Evolutionary conservation across 2,797 vertebrate species (phyloP), one percentile per base, ranked within the genome.

Genomic region (Cyprinella venusta): DNA sequence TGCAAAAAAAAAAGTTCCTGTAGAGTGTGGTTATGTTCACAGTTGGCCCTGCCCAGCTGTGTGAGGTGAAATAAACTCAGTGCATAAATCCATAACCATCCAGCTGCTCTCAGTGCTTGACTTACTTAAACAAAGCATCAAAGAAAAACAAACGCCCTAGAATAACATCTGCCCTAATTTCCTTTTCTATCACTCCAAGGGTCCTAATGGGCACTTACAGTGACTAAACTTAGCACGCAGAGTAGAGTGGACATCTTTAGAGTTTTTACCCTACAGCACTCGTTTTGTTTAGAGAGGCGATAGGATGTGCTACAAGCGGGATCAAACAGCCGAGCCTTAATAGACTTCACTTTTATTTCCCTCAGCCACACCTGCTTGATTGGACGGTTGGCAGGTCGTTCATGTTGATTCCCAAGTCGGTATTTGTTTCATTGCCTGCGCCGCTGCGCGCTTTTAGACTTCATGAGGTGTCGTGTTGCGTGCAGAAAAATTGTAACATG

Each of bases 261-360:
- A 45, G 42, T 19, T 79, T 52, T 64, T 72, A 71, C 75, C 84
- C 52, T 26, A 50, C 13, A 65, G 64, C 54, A 24, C 52, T 15
- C 9, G 1, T 19, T 36, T 45, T 69, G 33, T 48, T 76, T 70
- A n/a, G 45, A 67, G 21, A 16, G 38, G 30, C n/a, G 7, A 63
- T 30, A 19, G 74, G 52, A 71, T 56, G 79, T 56, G 36, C 42
- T 61, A 19, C 65, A 38, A 63, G 67, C 33, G n/a, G 50, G 63
- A 69, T 71, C 64, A 69, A 65, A 38, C 12, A 79, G 61, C n/a
- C 54, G 24, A 54, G 54, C 67, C 33, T 48, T 85, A 79, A 70
- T 33, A 61, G 45, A 65, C 70, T 72, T 79, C 42, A 68, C 83
- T 81, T 88, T 84, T 72, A 85, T 85, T 86, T 83, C 85, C 68